phyloP scores from a whole-genome alignment of 1,140 invertebrate genomes.

The Trigoniulus corallinus region DNA sequence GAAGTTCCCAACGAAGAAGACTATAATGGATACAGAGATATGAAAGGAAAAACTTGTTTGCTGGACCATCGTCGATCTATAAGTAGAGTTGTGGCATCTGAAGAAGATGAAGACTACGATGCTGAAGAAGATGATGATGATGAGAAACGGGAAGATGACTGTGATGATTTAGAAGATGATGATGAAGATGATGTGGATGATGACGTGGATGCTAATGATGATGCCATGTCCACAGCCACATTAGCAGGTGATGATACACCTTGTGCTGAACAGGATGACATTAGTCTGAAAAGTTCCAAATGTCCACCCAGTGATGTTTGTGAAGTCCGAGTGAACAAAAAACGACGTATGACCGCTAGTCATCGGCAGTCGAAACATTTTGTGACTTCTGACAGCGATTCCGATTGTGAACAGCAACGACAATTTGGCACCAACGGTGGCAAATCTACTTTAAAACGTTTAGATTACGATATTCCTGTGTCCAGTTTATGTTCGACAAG shows the following conservation, averaged over 20 bases:
- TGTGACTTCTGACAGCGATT: too few relatives aligned
- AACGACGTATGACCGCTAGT: constrained; percentile 21
- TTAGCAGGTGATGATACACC: not conserved
- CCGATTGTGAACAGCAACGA: too few relatives aligned
- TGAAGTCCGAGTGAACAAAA: constrained; percentile 11
- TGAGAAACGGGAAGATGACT: not conserved
- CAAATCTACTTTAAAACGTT: too few relatives aligned
- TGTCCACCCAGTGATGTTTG: not conserved
- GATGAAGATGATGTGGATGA: too few relatives aligned
- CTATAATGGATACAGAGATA: not conserved
- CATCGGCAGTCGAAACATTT: too few relatives aligned
- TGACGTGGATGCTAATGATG: not conserved
- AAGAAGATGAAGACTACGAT: not conserved
- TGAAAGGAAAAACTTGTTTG: not conserved
- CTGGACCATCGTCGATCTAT: not conserved
- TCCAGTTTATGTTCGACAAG: too few relatives aligned
- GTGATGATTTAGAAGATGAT: not conserved
- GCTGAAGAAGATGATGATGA: not conserved
- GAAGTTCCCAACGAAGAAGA: not conserved
- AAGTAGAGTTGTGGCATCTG: not conserved
- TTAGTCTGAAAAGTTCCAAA: not conserved
- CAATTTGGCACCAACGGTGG: too few relatives aligned
- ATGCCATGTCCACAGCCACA: not conserved
- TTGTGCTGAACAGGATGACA: not conserved
- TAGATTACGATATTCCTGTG: too few relatives aligned